Conservation (phyloP, 2,888 invertebrate species). For the Lathronympha strigana region DNA sequence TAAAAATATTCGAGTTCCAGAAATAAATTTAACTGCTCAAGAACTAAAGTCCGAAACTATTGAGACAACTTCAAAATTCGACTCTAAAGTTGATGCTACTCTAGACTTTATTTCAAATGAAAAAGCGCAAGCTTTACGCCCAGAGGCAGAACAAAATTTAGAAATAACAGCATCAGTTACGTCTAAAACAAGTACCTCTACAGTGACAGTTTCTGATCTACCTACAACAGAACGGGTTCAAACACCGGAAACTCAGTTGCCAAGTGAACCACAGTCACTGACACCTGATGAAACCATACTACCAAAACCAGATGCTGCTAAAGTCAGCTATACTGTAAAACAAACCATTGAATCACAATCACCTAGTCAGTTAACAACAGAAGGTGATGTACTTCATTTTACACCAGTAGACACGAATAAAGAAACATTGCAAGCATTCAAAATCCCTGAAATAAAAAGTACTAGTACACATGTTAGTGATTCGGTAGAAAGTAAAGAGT, state of each 20-base stretch:
- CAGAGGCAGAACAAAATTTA: conserved; percentile 5
- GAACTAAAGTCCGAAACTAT: neutral
- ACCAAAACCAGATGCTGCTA: neutral
- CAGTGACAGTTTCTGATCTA: neutral
- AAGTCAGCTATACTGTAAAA: neutral
- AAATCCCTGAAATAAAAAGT: neutral
- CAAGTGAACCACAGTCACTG: conserved; percentile 28
- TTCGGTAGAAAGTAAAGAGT: neutral
- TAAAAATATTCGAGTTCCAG: conserved; percentile 7
- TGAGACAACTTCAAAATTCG: neutral
- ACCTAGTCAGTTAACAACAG: neutral
- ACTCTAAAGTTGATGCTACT: neutral
- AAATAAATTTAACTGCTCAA: neutral
- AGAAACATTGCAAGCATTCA: neutral
- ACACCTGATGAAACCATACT: neutral
- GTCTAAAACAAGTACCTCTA: conserved; percentile 11
- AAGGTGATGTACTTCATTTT: neutral
- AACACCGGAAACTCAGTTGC: conserved; percentile 41
- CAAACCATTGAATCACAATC: neutral
- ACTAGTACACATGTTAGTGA: neutral
- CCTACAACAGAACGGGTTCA: conserved; percentile 37
- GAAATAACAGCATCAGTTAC: neutral
- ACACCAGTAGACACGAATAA: neutral
- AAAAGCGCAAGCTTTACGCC: conserved; percentile 30
- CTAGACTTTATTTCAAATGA: conserved; percentile 35